Evolutionary conservation across 2,797 vertebrate species (phyloP), one percentile per base, ranked within the genome.

Genomic region (Aulostomus chinensis): DNA sequence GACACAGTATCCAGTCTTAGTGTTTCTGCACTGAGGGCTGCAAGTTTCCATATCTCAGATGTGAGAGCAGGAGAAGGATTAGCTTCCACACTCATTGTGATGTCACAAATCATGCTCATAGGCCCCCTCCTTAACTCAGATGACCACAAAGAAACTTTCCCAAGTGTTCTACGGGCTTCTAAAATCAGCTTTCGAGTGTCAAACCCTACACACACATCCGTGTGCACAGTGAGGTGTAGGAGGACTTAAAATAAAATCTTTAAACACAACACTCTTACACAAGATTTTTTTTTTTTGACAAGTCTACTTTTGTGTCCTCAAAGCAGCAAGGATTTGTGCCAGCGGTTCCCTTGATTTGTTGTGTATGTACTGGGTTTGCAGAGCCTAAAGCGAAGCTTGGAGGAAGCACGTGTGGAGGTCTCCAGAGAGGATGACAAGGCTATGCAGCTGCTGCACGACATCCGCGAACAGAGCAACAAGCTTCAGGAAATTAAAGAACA

Each of bases 401-500:
- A 98, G 81, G 95, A 98, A 91, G 96, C 97, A 26, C 94, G 96
- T 72, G 95, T 97, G 80, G 96, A 99, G 69, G 97, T 99, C 73
- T 98, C 97, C 80, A 94, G 95, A 90, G 97, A 99, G 89, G 97
- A 99, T 64, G 97, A 98, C 88, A 98, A 99, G 88, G 97, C 97
- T 39, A 86, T 99, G 68, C 96, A 99, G 88, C 93, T 99, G 78
- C 94, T 99, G 75, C 95, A 98, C 9, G 97, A 98, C 86, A 99
- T 99, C 86, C 91, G 97, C 46, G 96, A 99, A 70, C 97, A 99
- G 85, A 97, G 96, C 92, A 94, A 93, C 91, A 98, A 98, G 91
- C 93, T 99, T 73, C 97, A 99, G 75, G 97, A 98, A 91, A 99
- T 99, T 91, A 98, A 98, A 90, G 96, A 99, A 83, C 97, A 99